Evolutionary conservation across 2,888 invertebrate species (phyloP).

Genomic region (Zaprionus bogoriensis): DNA sequence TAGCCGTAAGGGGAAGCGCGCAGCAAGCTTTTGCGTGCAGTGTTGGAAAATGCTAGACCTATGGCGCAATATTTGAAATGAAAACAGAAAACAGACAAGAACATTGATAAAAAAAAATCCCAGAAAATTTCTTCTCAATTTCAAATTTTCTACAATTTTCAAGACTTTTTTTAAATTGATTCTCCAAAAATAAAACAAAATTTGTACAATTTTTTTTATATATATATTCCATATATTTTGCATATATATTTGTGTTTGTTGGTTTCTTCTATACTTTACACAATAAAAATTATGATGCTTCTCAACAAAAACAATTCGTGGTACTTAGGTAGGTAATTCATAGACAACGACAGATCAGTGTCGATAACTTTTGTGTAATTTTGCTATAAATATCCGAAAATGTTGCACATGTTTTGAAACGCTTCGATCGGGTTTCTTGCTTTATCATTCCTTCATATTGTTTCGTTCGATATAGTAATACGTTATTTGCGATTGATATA

Average conservation of each 20-base stretch:
- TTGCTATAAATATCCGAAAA: conserved; percentile 35
- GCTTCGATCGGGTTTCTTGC: conserved; percentile 20
- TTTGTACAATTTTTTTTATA: conserved; percentile 24
- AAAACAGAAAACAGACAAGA: not conserved
- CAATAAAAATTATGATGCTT: conserved; percentile 71
- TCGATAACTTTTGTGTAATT: conserved; percentile 45
- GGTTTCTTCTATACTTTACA: conserved; percentile 61
- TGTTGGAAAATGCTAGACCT: not conserved
- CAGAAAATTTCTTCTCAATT: not conserved
- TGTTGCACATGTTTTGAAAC: conserved; percentile 29
- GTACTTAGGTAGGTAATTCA: conserved; percentile 57
- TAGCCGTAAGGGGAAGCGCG: not conserved
- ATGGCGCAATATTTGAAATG: conserved; percentile 26
- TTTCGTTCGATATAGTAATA: conserved; percentile 43
- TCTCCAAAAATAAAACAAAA: not conserved
- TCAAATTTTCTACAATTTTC: not conserved
- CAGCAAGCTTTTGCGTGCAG: not conserved
- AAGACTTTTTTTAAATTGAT: not conserved
- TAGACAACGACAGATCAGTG: conserved; percentile 56
- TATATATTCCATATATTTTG: conserved; percentile 72
- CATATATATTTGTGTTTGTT: conserved; percentile 65
- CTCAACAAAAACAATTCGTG: conserved; percentile 71
- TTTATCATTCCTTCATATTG: conserved; percentile 35
- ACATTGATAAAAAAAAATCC: not conserved
- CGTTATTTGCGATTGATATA: conserved; percentile 38